These are phyloP conservation scores for Copsychus sechellarum DNA, from an alignment of 2,113 vertebrate genomes.

Conservation along the genomic window DNA sequence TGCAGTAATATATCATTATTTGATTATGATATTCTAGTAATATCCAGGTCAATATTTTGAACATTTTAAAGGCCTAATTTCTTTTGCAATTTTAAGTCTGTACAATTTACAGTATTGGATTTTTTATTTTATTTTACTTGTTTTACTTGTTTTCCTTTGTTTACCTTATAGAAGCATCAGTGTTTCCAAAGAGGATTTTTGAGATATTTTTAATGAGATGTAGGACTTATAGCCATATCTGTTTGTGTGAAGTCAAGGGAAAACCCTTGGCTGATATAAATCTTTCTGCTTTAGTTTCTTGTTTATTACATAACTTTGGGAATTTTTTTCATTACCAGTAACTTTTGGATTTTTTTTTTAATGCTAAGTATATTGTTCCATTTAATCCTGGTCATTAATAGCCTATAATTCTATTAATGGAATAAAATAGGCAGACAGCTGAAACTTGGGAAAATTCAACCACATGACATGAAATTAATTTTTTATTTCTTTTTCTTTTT, in stretches of 20 bases:
- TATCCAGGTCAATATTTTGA: not conserved
- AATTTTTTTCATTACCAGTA: not conserved
- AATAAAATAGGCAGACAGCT: not conserved
- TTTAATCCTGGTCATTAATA: not conserved
- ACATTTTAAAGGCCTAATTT: not conserved
- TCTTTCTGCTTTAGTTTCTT: not conserved
- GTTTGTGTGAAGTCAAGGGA: not conserved
- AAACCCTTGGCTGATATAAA: not conserved
- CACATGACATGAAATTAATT: rapidly evolving
- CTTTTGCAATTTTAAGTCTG: not conserved
- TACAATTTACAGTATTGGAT: not conserved
- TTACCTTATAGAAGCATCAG: not conserved
- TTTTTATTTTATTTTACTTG: not conserved
- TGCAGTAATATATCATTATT: not conserved
- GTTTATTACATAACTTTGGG: not conserved
- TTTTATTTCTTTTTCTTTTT: rapidly evolving
- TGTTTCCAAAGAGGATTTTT: not conserved
- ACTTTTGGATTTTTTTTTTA: not conserved
- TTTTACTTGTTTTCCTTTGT: too few species aligned
- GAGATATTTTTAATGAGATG: not conserved
- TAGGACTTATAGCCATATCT: not conserved
- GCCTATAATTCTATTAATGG: not conserved
- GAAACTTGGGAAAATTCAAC: not conserved
- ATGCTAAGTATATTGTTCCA: not conserved
- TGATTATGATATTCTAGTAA: not conserved